Percentiles rank a stretch among this genome's conserved stretches.
Conservation (phyloP, 2,797 vertebrate species). For the Darevskia mixta region DNA sequence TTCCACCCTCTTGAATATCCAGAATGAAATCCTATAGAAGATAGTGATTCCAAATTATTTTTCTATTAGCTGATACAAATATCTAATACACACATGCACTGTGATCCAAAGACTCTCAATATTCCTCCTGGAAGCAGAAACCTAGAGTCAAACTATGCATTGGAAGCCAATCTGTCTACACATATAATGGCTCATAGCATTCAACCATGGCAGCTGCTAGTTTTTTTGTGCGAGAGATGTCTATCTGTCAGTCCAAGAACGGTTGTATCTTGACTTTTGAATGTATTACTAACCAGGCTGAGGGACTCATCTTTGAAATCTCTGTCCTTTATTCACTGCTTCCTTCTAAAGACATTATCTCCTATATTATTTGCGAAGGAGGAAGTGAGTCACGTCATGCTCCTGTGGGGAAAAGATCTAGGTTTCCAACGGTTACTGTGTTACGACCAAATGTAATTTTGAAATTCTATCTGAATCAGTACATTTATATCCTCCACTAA, state of each 20-base stretch:
- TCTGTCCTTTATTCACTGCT: slow-evolving; percentile 42
- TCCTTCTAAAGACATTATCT: slow-evolving; percentile 51
- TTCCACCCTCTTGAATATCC: not conserved
- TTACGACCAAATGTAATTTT: slow-evolving; percentile 47
- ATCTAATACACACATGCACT: not conserved
- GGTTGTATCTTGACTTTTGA: not conserved
- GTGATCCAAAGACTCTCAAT: not conserved
- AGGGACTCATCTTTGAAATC: not conserved
- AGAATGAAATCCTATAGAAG: not conserved
- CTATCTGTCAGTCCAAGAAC: not conserved
- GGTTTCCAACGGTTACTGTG: slow-evolving; percentile 7
- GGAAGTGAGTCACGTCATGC: slow-evolving; percentile 34
- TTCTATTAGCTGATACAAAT: not conserved
- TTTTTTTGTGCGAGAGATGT: not conserved
- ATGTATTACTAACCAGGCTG: not conserved
- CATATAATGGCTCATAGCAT: not conserved
- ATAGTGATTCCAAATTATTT: not conserved
- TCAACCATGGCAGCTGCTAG: not conserved
- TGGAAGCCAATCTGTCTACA: not conserved
- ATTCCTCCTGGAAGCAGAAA: not conserved
- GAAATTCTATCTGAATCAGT: slow-evolving; percentile 65
- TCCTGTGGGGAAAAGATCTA: slow-evolving; percentile 38
- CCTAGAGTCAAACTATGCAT: not conserved
- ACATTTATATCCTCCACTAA: slow-evolving; percentile 42
- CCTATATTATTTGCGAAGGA: slow-evolving; percentile 19